A percentile compares a stretch with the other conserved stretches of the same genome.
Conservation (phyloP, 2,888 invertebrate genomes). For the Saturnia japonica region DNA sequence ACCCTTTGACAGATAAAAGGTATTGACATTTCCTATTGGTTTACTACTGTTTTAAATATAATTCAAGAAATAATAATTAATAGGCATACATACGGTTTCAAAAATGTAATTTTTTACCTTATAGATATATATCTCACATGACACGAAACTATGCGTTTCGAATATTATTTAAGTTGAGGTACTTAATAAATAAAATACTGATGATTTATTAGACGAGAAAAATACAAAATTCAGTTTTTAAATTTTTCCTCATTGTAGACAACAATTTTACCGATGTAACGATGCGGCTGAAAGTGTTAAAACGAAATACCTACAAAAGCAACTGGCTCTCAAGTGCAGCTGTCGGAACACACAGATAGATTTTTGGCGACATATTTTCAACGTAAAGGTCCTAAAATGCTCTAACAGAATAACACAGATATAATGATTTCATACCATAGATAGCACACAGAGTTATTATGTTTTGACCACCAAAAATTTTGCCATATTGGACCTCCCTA, state of each 20-base stretch:
- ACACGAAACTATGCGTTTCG: conserved; percentile 36
- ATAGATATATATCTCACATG: conserved; percentile 40
- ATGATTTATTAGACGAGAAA: background rate
- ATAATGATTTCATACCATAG: background rate
- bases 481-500: background rate
- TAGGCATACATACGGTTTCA: conserved; percentile 40
- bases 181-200: conserved; percentile 26
- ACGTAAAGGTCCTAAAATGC: background rate
- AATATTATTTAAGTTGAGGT: conserved; percentile 37
- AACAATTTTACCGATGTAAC: background rate
- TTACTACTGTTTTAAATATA: background rate
- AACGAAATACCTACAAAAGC: background rate
- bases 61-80: conserved; percentile 35
- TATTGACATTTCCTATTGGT: background rate
- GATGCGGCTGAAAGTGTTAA: background rate
- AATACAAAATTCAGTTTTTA: background rate
- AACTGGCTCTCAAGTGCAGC: background rate
- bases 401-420: background rate
- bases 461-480: background rate
- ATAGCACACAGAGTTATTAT: background rate
- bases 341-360: background rate
- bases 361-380: background rate
- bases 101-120: conserved; percentile 35
- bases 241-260: background rate
- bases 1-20: background rate